Conservation (phyloP, 2,888 invertebrate genomes). For the Yponomeuta evonymella region DNA sequence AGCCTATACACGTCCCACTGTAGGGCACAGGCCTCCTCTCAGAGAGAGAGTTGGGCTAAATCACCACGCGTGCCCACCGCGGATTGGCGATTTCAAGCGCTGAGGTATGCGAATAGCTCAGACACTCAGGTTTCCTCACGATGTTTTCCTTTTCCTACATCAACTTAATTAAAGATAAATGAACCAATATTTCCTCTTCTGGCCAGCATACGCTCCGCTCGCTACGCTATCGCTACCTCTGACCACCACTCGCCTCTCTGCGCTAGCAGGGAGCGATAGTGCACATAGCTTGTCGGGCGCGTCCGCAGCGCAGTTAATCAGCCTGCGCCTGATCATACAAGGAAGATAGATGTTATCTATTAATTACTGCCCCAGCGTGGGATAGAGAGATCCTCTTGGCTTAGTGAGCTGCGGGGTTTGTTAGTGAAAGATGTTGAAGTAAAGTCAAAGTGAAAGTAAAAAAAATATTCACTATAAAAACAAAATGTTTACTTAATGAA, state of each 20-base stretch:
- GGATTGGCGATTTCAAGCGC: too few relatives aligned
- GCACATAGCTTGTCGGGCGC: conserved; percentile 6
- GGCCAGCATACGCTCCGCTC: not conserved
- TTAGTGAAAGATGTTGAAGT: not conserved
- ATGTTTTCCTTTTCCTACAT: too few relatives aligned
- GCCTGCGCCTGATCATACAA: conserved; percentile 4
- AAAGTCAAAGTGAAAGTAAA: not conserved
- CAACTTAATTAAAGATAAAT: too few relatives aligned
- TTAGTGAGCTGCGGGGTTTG: not conserved
- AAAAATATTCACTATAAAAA: too few relatives aligned
- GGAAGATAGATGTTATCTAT: conserved; percentile 4
- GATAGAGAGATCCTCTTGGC: not conserved
- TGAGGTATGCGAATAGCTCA: too few relatives aligned
- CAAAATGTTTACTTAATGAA: too few relatives aligned
- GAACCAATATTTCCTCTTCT: not conserved
- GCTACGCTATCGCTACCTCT: not conserved
- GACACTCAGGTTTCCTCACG: too few relatives aligned
- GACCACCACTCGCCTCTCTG: not conserved
- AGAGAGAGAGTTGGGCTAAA: too few relatives aligned
- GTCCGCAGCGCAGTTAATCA: conserved; percentile 8
- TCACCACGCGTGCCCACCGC: too few relatives aligned
- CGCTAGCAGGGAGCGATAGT: not conserved
- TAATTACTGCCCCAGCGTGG: not conserved
- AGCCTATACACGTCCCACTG: too few relatives aligned
- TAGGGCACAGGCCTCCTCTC: too few relatives aligned